phyloP scores from a whole-genome alignment of 2,797 vertebrate species.

The Chlorospingus semifuscus region DNA sequence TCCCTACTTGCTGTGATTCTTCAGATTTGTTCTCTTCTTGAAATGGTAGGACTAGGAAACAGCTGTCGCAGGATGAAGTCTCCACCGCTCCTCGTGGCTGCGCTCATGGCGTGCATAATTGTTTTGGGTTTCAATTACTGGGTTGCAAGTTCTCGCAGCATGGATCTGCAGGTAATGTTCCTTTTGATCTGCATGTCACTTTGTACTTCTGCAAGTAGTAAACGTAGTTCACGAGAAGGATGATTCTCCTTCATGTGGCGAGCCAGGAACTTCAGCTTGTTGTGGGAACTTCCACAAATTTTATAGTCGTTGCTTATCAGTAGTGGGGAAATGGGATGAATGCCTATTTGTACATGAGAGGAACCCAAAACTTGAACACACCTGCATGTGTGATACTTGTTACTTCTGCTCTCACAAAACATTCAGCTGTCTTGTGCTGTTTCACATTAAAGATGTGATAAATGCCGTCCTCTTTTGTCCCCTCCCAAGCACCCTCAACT shows the following conservation, averaged over 20 bases:
- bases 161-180: conserved; percentile 86
- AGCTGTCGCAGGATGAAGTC: conserved; percentile 88
- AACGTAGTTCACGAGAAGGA: background rate
- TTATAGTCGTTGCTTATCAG: background rate
- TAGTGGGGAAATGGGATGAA: background rate
- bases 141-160: conserved; percentile 88
- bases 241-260: background rate
- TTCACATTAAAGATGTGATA: background rate
- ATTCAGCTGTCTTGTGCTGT: background rate
- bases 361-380: background rate
- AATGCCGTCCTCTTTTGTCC: background rate
- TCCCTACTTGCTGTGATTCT: background rate
- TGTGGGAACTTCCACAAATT: background rate
- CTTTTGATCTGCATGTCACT: background rate
- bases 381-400: background rate
- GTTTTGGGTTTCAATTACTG: conserved; percentile 95
- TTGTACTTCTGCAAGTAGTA: background rate
- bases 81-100: conserved; percentile 86
- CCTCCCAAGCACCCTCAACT: background rate
- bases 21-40: background rate
- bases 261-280: background rate
- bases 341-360: background rate
- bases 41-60: conserved; percentile 87
- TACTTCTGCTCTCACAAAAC: background rate
- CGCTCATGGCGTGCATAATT: conserved; percentile 85